Conservation (phyloP, 2,888 invertebrate genomes). For the Oligia fasciuncula region DNA sequence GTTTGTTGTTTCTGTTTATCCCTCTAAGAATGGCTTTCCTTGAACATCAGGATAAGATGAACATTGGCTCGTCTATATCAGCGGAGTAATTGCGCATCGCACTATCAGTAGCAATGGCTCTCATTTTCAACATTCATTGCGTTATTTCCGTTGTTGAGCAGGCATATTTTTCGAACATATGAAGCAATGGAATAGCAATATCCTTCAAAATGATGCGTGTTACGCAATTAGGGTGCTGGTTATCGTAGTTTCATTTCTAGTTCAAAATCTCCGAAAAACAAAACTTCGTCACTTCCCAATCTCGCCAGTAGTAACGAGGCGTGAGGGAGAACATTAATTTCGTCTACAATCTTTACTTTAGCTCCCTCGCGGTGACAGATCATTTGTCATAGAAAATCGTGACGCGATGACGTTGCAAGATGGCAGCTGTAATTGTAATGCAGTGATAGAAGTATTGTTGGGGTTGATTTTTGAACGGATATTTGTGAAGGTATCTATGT, state of each 20-base stretch:
- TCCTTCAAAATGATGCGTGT: not conserved
- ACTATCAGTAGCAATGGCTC: not conserved
- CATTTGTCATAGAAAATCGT: constrained; percentile 70
- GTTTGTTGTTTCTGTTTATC: constrained; percentile 17
- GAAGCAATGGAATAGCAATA: too few species aligned
- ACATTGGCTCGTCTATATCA: not conserved
- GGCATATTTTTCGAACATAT: too few species aligned
- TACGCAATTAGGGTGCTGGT: not conserved
- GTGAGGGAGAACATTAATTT: constrained; percentile 77
- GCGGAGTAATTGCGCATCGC: not conserved
- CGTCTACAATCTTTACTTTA: constrained; percentile 71
- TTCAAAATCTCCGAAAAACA: constrained; percentile 44
- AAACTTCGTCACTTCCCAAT: constrained; percentile 42
- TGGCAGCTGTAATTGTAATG: constrained; percentile 66
- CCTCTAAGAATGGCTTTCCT: not conserved
- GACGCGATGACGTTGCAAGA: constrained; percentile 64
- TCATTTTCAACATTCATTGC: not conserved
- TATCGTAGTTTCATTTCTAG: not conserved
- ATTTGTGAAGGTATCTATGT: not conserved
- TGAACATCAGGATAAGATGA: not conserved
- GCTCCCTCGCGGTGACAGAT: constrained; percentile 69
- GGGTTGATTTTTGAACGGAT: constrained; percentile 37
- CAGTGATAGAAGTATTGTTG: constrained; percentile 62
- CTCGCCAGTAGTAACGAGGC: constrained; percentile 66
- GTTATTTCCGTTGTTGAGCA: too few species aligned